These are phyloP conservation scores for Alloscopus bannaensis DNA, from an alignment of 2,888 invertebrate species.

Conservation along the genomic window DNA sequence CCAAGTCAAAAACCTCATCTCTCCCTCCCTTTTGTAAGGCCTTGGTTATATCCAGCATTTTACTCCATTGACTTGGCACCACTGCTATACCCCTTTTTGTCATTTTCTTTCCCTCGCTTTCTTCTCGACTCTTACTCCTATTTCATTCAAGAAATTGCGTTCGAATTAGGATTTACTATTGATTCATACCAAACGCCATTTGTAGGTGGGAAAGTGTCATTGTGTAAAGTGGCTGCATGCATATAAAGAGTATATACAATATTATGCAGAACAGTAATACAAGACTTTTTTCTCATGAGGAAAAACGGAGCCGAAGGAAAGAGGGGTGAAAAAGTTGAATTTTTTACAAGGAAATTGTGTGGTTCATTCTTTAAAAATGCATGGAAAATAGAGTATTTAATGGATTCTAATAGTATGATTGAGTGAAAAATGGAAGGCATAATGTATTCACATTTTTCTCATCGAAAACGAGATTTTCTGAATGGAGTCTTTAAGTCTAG, in stretches of 20 bases:
- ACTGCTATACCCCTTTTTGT: no score
- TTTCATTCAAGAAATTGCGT: conserved; percentile 56
- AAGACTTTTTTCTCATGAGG: no score
- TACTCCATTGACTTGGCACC: conserved; percentile 35
- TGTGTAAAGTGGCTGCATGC: no score
- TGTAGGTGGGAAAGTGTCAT: conserved; percentile 59
- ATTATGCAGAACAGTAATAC: no score
- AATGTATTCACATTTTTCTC: conserved; percentile 13
- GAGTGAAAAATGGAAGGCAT: conserved; percentile 51
- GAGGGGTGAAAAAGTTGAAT: conserved; percentile 49
- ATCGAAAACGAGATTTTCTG: no score
- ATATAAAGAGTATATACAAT: no score
- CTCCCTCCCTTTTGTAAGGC: conserved; percentile 26
- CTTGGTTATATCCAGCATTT: conserved; percentile 33
- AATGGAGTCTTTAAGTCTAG: no score
- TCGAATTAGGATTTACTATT: conserved; percentile 61
- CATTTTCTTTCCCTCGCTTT: no score
- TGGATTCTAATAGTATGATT: conserved; percentile 63
- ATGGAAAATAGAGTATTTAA: conserved; percentile 60
- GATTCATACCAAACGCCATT: conserved; percentile 59
- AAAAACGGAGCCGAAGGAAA: no score
- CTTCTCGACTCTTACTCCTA: conserved; percentile 49
- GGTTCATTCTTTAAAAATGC: conserved; percentile 49
- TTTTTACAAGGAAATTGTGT: conserved; percentile 65
- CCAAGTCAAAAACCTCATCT: neutral